Evolutionary conservation across 2,113 vertebrate genomes (phyloP).

Genomic region (Carassius carassius): DNA sequence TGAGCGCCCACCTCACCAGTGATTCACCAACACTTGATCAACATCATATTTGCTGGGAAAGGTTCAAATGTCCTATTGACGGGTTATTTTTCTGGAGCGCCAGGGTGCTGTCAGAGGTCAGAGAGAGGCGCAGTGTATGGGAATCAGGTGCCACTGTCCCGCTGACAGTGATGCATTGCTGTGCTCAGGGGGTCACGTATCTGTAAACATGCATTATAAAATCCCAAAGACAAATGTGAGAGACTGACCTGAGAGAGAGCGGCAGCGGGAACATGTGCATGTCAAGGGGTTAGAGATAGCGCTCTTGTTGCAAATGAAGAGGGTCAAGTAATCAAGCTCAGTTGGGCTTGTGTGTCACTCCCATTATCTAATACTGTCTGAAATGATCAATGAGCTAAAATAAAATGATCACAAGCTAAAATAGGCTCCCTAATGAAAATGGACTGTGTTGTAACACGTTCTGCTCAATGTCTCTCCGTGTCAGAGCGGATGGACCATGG

Average conservation of each 20-base stretch:
- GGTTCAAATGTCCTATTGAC: slow-evolving; percentile 77
- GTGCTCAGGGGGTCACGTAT: slow-evolving; percentile 90
- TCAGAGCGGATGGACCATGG: slow-evolving; percentile 71
- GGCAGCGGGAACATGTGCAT: slow-evolving; percentile 25
- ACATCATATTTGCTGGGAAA: slow-evolving; percentile 67
- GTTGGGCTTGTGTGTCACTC: slow-evolving; percentile 81
- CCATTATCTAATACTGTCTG: slow-evolving; percentile 83
- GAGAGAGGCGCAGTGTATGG: slow-evolving; percentile 73
- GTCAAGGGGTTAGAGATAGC: slow-evolving; percentile 69
- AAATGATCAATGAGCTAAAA: slow-evolving; percentile 90
- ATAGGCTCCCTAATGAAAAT: slow-evolving; percentile 90
- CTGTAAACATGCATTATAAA: slow-evolving; percentile 99
- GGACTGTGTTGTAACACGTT: slow-evolving; percentile 78
- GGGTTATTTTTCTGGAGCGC: slow-evolving; percentile 68
- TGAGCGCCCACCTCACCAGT: slow-evolving; percentile 44
- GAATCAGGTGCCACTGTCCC: slow-evolving; percentile 91
- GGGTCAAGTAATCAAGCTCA: slow-evolving; percentile 89
- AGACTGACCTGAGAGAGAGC: slow-evolving; percentile 80
- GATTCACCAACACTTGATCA: slow-evolving; percentile 60
- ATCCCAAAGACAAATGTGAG: slow-evolving; percentile 91
- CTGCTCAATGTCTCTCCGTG: slow-evolving; percentile 67
- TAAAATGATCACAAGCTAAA: slow-evolving; percentile 91
- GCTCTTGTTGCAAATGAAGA: slow-evolving; percentile 83
- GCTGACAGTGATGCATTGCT: slow-evolving; percentile 97
- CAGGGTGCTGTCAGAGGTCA: slow-evolving; percentile 79